These are phyloP conservation scores for Heliangelus exortis DNA, from an alignment of 2,797 vertebrate genomes.

Conservation along the genomic window DNA sequence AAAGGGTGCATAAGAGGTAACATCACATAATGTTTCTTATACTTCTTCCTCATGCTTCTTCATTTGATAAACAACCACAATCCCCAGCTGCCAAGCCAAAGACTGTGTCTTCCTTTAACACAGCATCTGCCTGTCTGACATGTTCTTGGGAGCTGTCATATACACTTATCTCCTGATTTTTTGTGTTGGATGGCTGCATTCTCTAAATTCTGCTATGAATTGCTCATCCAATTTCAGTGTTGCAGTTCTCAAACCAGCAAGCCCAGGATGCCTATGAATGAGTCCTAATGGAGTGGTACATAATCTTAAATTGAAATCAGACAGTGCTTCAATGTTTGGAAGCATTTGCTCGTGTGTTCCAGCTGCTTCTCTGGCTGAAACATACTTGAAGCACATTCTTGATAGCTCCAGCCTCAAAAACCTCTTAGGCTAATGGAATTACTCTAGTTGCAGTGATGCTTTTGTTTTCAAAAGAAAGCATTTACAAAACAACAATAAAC, in stretches of 20 bases:
- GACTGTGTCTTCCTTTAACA: constrained; percentile 4
- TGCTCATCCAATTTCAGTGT: background rate
- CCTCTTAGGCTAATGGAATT: background rate
- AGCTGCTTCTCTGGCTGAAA: background rate
- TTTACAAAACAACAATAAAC: background rate
- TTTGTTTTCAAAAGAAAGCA: background rate
- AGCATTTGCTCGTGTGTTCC: background rate
- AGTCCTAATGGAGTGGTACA: background rate
- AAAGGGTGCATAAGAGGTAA: background rate
- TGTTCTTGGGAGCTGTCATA: constrained; percentile 11
- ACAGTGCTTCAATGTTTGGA: background rate
- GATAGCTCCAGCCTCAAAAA: background rate
- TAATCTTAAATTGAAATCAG: background rate
- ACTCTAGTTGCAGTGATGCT: background rate
- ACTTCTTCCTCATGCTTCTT: background rate
- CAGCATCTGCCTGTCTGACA: constrained; percentile 2
- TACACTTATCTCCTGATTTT: background rate
- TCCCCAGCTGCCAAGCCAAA: constrained; percentile 23
- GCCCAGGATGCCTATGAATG: background rate
- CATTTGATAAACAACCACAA: background rate
- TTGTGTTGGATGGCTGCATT: background rate
- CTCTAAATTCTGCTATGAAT: background rate
- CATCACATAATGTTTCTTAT: background rate
- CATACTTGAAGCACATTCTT: background rate
- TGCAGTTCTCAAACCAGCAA: background rate